Percentiles rank a stretch among this genome's conserved stretches.
Evolutionary conservation across 2,797 vertebrate species (phyloP).

Genomic region (Lepidocolaptes lacrymiger): DNA sequence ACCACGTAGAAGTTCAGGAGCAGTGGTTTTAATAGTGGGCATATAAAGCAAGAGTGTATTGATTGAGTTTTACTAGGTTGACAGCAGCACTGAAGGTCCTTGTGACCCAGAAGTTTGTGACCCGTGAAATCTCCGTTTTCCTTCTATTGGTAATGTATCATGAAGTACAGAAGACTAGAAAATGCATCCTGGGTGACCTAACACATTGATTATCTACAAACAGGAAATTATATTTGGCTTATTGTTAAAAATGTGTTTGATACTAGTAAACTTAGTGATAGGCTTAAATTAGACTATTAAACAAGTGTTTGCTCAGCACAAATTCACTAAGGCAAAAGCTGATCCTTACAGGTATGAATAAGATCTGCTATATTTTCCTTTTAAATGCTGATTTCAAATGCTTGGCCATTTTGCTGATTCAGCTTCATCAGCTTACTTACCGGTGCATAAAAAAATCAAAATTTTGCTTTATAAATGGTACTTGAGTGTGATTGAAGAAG

Average conservation of each 20-base stretch:
- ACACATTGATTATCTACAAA: neutral
- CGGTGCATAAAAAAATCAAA: neutral
- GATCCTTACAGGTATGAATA: neutral
- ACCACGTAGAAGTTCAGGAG: neutral
- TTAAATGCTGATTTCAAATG: neutral
- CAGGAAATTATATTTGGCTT: neutral
- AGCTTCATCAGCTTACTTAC: neutral
- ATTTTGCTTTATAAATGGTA: conserved; percentile 10
- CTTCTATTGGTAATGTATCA: conserved; percentile 54
- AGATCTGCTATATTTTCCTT: neutral
- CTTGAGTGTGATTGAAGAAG: conserved; percentile 6
- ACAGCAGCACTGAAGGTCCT: conserved; percentile 57
- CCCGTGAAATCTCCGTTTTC: conserved; percentile 70
- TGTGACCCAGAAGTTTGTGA: conserved; percentile 65
- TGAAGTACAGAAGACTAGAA: conserved; percentile 41
- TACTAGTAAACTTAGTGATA: neutral
- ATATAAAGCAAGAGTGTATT: neutral
- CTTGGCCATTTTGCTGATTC: neutral
- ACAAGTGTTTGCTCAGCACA: neutral
- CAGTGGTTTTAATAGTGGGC: conserved; percentile 18
- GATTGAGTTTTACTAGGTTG: conserved; percentile 47
- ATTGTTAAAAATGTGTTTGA: neutral
- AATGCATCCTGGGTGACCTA: neutral
- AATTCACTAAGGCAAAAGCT: neutral
- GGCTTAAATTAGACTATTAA: neutral